Base-by-base conservation (phyloP, 2,888 invertebrate species). In the Phyllotreta cruciferae region DNA sequence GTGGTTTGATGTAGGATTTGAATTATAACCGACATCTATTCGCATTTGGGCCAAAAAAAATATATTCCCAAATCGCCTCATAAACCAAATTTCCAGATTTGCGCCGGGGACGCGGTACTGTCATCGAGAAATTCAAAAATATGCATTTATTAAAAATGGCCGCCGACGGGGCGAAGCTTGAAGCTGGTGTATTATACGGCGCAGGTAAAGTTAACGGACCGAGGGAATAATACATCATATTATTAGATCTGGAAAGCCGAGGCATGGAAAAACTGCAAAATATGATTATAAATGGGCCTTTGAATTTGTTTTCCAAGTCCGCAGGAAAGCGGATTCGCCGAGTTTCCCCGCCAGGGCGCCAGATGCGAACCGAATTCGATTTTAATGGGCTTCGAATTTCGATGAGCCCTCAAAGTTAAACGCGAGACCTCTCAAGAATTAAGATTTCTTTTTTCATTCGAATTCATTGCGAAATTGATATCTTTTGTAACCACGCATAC, bases 131-230 rank as follows among this genome's bases (percentile, higher is more conserved):
- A 66, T 64, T 61, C 58, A 56, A 64, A 66, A 64, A 66, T 64
- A 66, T 62, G 66, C 61, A 66, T 66, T 57, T 61, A 66, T 66
- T 61, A 53, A 62, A 58, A 65, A 61, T 63, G 54, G 57, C 61
- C 49, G 49, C 11, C 49, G 49, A 49, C 35, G 60, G 39, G 55
- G 47, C 42, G 47, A 41, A 56, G 64, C 24, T n/a, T n/a, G n/a
- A n/a, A n/a, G n/a, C n/a, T n/a, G n/a, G n/a, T n/a, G 24, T 24
- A 24, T 24, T 24, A 24, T 4, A 24, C 24, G 24, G 24, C 24
- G 24, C 24, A 24, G 24, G 24, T 24, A 63, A 66, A 66, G 53
- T 62, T 66, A 47, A 44, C 24, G 14, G 60, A 42, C 14, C 60
- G 4, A 36, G 66, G 66, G 66, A 66, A 56, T 63, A 60, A 66